These are phyloP conservation scores for Drosophila buzzatii DNA, from an alignment of 2,888 invertebrate genomes.

Conservation along the genomic window DNA sequence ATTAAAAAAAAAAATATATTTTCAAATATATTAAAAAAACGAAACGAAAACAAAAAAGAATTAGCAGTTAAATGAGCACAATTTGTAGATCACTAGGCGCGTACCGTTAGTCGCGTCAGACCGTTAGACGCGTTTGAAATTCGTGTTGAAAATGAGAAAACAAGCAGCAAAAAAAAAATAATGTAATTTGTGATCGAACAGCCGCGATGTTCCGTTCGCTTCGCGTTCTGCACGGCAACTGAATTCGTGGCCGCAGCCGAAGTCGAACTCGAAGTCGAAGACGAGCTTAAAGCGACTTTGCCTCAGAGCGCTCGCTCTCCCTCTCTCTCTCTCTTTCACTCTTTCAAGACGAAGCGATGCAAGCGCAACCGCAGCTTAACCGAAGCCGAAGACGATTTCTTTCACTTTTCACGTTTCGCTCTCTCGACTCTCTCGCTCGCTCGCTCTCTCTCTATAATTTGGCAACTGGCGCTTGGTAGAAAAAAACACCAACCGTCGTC, in stretches of 20 bases:
- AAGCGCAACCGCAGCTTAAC: conserved; percentile 22
- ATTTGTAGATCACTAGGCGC: conserved; percentile 42
- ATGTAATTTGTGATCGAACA: conserved; percentile 11
- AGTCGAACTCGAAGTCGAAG: conserved; percentile 34
- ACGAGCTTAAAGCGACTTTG: conserved; percentile 49
- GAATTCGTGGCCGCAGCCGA: conserved; percentile 38
- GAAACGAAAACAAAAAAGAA: conserved; percentile 6
- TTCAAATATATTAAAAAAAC: not conserved
- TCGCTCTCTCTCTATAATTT: conserved; percentile 12
- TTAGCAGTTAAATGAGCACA: conserved; percentile 30
- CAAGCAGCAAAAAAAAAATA: conserved; percentile 12
- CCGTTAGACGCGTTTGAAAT: conserved; percentile 33
- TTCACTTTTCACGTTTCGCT: conserved; percentile 67
- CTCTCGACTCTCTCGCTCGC: conserved; percentile 17
- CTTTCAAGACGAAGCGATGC: conserved; percentile 20
- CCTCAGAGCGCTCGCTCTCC: not conserved
- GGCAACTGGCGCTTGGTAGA: conserved; percentile 8
- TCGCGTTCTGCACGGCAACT: conserved; percentile 62
- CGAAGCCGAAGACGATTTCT: conserved; percentile 47
- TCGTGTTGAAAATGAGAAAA: conserved; percentile 13
- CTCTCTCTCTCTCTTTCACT: conserved; percentile 5
- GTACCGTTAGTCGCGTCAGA: conserved; percentile 48
- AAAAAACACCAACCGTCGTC: conserved; percentile 62
- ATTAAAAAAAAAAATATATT: not conserved
- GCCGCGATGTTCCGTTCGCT: conserved; percentile 63